These are phyloP conservation scores for Malurus cyaneus DNA, from an alignment of 2,113 vertebrate species.

Conservation along the genomic window DNA sequence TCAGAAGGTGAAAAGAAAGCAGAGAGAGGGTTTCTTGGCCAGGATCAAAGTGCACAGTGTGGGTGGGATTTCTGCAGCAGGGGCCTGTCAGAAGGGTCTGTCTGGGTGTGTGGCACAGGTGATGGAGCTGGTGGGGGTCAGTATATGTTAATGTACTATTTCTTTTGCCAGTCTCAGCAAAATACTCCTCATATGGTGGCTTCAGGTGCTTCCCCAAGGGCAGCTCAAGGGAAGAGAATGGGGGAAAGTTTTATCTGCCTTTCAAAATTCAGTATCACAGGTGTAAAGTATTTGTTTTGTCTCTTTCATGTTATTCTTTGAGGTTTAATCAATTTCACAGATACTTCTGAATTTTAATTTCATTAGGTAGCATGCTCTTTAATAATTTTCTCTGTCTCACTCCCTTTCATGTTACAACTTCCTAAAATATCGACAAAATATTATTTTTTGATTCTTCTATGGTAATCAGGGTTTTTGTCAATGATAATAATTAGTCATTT, in stretches of 20 bases:
- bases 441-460: neutral
- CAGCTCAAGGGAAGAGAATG: neutral
- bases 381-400: neutral
- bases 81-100: neutral
- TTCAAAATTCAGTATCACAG: neutral
- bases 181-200: rapidly evolving
- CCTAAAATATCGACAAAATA: neutral
- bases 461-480: neutral
- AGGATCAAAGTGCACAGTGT: neutral
- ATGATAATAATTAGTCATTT: neutral
- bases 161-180: neutral
- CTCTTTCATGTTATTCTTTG: neutral
- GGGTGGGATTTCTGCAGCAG: neutral
- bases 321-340: neutral
- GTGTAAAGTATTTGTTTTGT: neutral
- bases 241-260: neutral
- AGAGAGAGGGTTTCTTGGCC: neutral
- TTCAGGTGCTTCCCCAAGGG: neutral
- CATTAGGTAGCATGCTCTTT: neutral
- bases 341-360: neutral
- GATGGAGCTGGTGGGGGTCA: neutral
- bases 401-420: neutral
- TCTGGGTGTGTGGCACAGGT: rapidly evolving
- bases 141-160: neutral
- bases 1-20: neutral